Conservation (phyloP, 2,113 vertebrate species). For the Hemiprocne comata region DNA sequence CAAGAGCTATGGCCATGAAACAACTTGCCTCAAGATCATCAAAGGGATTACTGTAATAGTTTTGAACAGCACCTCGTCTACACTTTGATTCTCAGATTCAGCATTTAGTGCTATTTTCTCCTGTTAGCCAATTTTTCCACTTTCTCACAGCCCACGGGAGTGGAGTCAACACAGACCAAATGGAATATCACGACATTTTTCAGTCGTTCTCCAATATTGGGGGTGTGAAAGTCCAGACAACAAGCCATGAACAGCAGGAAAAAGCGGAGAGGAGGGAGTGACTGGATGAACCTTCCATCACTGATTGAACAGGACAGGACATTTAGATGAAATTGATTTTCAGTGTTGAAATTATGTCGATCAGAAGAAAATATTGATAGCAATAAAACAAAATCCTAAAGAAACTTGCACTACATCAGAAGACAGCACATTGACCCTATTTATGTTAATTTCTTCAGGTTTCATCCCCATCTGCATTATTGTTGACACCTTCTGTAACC, state of each 20-base stretch:
- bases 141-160: background rate
- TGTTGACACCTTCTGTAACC: constrained; percentile 53
- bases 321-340: constrained; percentile 69
- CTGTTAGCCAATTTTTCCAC: constrained; percentile 18
- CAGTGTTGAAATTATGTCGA: constrained; percentile 59
- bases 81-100: background rate
- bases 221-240: constrained; percentile 46
- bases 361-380: constrained; percentile 63
- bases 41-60: background rate
- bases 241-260: constrained; percentile 34
- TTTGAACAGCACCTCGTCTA: background rate
- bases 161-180: constrained; percentile 11
- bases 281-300: constrained; percentile 7
- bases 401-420: constrained; percentile 53
- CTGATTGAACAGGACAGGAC: constrained; percentile 26
- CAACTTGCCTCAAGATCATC: background rate
- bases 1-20: background rate
- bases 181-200: constrained; percentile 16
- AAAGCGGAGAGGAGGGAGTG: constrained; percentile 11
- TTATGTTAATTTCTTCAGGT: constrained; percentile 68
- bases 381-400: constrained; percentile 62
- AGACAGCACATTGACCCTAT: constrained; percentile 39
- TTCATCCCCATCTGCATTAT: constrained; percentile 34
- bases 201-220: background rate
- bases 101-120: background rate